A percentile compares a stretch with the other conserved stretches of the same genome.
phyloP scores from a whole-genome alignment of 2,888 invertebrate genomes.

The Eupithecia subumbrata region DNA sequence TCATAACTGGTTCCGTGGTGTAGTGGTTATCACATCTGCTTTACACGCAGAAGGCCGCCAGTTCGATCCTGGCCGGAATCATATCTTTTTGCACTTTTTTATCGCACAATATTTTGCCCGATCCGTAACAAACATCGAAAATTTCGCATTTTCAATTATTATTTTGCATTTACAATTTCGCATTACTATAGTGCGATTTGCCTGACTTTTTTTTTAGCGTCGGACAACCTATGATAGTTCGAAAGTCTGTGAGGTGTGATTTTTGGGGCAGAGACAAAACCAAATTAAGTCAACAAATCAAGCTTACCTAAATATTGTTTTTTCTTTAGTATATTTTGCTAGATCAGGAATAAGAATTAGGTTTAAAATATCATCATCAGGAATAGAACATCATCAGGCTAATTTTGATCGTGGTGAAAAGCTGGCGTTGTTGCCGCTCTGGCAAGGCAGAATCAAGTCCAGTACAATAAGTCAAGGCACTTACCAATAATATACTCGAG shows the following conservation, averaged over 20 bases:
- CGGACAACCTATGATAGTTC: neutral
- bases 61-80: slow-evolving; percentile 67
- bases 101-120: neutral
- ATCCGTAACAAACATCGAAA: too few relatives aligned
- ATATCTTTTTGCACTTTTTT: slow-evolving; percentile 46
- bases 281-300: neutral
- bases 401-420: neutral
- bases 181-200: too few relatives aligned
- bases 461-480: slow-evolving; percentile 24
- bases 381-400: too few relatives aligned
- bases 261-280: neutral
- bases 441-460: neutral
- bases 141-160: too few relatives aligned
- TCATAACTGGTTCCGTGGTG: slow-evolving; percentile 85
- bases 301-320: too few relatives aligned
- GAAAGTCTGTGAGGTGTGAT: neutral
- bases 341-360: too few relatives aligned
- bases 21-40: slow-evolving; percentile 93
- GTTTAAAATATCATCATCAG: too few relatives aligned
- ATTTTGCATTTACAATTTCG: too few relatives aligned
- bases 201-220: too few relatives aligned
- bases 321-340: too few relatives aligned
- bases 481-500: slow-evolving; percentile 94
- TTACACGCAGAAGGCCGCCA: slow-evolving; percentile 73
- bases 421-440: neutral